These are phyloP conservation scores for Papilio demoleus DNA, from an alignment of 2,888 invertebrate species.

Conservation along the genomic window DNA sequence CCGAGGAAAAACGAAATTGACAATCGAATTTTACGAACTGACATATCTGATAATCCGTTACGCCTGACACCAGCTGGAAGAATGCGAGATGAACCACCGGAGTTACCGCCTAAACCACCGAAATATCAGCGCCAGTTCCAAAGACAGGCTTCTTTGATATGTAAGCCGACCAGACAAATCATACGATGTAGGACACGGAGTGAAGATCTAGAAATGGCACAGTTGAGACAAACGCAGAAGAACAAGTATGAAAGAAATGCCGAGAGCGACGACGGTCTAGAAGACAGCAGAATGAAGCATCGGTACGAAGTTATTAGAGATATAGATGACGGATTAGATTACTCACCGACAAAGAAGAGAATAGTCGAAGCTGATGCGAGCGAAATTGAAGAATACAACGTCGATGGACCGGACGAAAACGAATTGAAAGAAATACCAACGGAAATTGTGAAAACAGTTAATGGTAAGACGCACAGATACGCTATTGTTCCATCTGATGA, in stretches of 20 bases:
- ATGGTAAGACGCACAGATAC: conserved; percentile 83
- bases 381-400: conserved; percentile 80
- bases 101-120: conserved; percentile 73
- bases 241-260: conserved; percentile 63
- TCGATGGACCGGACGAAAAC: conserved; percentile 80
- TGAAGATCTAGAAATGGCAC: conserved; percentile 79
- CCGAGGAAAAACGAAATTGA: conserved; percentile 69
- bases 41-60: conserved; percentile 77
- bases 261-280: conserved; percentile 67
- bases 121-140: conserved; percentile 73
- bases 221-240: conserved; percentile 62
- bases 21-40: conserved; percentile 76
- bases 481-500: conserved; percentile 85
- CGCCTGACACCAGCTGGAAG: conserved; percentile 67
- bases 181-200: conserved; percentile 68
- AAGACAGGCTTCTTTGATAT: conserved; percentile 75
- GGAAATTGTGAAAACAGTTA: conserved; percentile 85
- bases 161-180: conserved; percentile 75
- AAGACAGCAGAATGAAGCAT: conserved; percentile 69
- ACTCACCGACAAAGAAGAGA: conserved; percentile 78
- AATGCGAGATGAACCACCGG: conserved; percentile 70
- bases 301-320: conserved; percentile 84
- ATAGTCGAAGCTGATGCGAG: conserved; percentile 75
- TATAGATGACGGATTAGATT: conserved; percentile 67
- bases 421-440: conserved; percentile 83